Conservation (phyloP, 2,888 invertebrate species). For the Galerucella nymphaeae region DNA sequence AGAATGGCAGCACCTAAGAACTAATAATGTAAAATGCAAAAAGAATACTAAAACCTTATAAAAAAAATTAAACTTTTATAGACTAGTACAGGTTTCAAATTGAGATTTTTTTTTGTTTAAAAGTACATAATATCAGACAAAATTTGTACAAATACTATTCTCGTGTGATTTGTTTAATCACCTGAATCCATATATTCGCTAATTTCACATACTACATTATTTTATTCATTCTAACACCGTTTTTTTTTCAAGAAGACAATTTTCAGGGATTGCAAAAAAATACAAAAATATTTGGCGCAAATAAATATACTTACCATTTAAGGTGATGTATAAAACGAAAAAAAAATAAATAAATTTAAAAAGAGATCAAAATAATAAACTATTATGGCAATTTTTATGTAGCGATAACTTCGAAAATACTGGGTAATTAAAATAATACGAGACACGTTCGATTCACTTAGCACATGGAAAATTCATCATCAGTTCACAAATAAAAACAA, state of each 20-base stretch:
- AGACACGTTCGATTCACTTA: slow-evolving; percentile 1
- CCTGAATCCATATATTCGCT: slow-evolving; percentile 41
- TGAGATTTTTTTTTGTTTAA: slow-evolving; percentile 43
- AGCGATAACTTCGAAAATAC: slow-evolving; percentile 23
- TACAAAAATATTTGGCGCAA: slow-evolving; percentile 32
- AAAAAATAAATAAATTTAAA: slow-evolving; percentile 28
- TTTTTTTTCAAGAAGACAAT: slow-evolving; percentile 44
- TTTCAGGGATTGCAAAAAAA: slow-evolving; percentile 29
- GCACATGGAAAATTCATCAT: slow-evolving; percentile 4
- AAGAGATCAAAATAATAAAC: slow-evolving; percentile 33
- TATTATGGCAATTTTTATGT: slow-evolving; percentile 39
- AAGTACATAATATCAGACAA: slow-evolving; percentile 46
- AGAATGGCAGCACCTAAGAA: slow-evolving; percentile 54
- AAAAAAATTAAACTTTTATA: slow-evolving; percentile 50
- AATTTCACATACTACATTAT: slow-evolving; percentile 40
- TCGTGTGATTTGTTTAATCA: slow-evolving; percentile 33
- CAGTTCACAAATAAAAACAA: too few relatives aligned
- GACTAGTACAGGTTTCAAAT: slow-evolving; percentile 55
- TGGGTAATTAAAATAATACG: slow-evolving; percentile 8
- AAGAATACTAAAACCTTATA: slow-evolving; percentile 39
- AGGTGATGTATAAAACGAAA: slow-evolving; percentile 29
- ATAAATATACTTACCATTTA: slow-evolving; percentile 28
- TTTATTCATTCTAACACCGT: slow-evolving; percentile 44
- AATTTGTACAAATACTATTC: slow-evolving; percentile 47
- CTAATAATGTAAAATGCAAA: slow-evolving; percentile 45